Conservation (phyloP, 2,888 invertebrate species). For the Galerucella calmariensis region DNA sequence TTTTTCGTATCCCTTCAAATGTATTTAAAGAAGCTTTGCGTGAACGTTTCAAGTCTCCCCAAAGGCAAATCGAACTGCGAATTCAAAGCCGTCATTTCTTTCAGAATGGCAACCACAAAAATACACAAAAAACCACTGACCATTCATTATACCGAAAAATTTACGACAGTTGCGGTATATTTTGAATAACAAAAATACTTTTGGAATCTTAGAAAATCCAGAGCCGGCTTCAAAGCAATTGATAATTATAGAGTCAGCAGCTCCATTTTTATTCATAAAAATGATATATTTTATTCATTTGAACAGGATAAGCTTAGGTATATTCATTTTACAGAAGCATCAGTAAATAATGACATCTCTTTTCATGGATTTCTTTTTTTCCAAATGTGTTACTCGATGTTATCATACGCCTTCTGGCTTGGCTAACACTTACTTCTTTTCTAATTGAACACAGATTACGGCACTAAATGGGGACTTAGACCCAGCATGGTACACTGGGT, state of each 20-base stretch:
- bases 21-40: neutral
- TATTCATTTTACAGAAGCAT: too few species aligned
- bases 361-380: too few species aligned
- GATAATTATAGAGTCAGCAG: neutral
- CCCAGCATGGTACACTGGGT: too few species aligned
- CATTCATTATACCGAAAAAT: slow-evolving; percentile 15
- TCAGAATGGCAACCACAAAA: slow-evolving; percentile 37
- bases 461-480: too few species aligned
- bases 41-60: neutral
- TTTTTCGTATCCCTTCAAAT: neutral
- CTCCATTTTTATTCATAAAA: too few species aligned
- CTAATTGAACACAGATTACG: too few species aligned
- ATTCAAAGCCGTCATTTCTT: slow-evolving; percentile 21
- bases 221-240: neutral
- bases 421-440: too few species aligned
- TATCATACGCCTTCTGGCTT: too few species aligned
- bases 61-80: neutral
- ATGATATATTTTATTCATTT: too few species aligned
- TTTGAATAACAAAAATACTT: neutral
- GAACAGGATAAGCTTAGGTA: too few species aligned
- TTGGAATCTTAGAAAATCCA: neutral
- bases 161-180: slow-evolving; percentile 13
- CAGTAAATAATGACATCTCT: too few species aligned
- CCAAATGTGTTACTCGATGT: too few species aligned
- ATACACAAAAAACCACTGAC: slow-evolving; percentile 24